Base-by-base conservation (phyloP, 2,797 vertebrate genomes). In the Podarcis lilfordi region DNA sequence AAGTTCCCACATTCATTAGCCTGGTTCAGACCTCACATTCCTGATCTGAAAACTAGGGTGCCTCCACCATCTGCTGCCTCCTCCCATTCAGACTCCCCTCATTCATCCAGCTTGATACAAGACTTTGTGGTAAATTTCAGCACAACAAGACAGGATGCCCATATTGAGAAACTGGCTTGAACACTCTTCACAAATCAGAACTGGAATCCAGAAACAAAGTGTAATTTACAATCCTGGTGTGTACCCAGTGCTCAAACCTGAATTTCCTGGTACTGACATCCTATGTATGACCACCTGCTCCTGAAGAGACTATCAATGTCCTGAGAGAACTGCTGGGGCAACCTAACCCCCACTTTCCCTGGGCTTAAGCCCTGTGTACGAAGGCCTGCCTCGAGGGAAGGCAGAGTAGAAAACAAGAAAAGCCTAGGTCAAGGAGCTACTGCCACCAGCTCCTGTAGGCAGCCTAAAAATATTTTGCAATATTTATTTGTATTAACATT, bases 21-120 rank as follows among this genome's bases (percentile, higher is more conserved):
- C 88, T 72, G 13, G 11, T 84, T 84, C 32, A 55, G 17, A 72
- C n/a, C 72, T 25, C 45, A 55, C n/a, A 55, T 72, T 8, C 43
- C 10, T 72, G 45, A 21, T 83, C 68, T 21, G 71, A 83, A 45
- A 84, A 55, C 45, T 71, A 86, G 21, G 86, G 89, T 90, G 85
- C 19, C 1, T 1, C 17, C 45, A 55, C 29, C 17, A 9, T 32
- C 55, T 80, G 55, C 15, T 55, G 45, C 29, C 29, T 79, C 7
- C 45, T 55, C 29, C 32, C 15, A 55, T 79, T 32, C 15, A 79
- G 5, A 2, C 27, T 29, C 7, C 45, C 29, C 29, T 59, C 7
- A 9, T 79, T 32, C 13, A 79, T 55, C 10, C 17, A 10, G 15
- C 77, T 79, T 32, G 55, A 59, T 19, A 21, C 17, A 55, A 19